A percentile compares a stretch with the other conserved stretches of the same genome.
Evolutionary conservation across 2,797 vertebrate species (phyloP).

Genomic region (Lepilemur ruficaudatus): DNA sequence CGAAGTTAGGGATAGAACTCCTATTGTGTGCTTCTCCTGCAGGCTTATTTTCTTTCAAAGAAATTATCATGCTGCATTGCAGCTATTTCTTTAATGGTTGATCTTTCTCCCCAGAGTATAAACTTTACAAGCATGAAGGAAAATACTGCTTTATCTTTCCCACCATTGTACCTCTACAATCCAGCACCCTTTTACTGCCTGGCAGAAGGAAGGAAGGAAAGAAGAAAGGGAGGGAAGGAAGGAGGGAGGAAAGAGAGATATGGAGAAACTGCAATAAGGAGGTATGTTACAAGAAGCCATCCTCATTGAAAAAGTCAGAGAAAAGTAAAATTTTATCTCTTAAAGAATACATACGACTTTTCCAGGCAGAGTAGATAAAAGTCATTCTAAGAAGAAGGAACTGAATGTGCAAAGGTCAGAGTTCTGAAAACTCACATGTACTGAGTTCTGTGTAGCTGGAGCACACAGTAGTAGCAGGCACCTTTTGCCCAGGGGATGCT

Average conservation of each 20-base stretch:
- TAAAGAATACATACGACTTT: background rate
- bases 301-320: background rate
- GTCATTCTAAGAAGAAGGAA: background rate
- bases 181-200: background rate
- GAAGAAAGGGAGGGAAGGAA: background rate
- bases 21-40: background rate
- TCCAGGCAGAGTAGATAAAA: background rate
- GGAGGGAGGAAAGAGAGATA: background rate
- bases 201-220: background rate
- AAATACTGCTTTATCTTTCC: background rate
- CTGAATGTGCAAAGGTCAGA: background rate
- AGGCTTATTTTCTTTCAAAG: background rate
- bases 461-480: background rate
- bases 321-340: background rate
- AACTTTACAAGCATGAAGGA: background rate
- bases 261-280: background rate
- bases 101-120: background rate
- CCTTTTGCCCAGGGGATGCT: background rate
- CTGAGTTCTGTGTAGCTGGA: background rate
- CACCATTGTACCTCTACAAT: background rate
- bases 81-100: background rate
- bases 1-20: background rate
- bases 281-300: background rate
- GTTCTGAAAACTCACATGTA: background rate
- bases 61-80: background rate